Evolutionary conservation across 2,797 vertebrate species (phyloP).

Genomic region (Synaphobranchus kaupii): DNA sequence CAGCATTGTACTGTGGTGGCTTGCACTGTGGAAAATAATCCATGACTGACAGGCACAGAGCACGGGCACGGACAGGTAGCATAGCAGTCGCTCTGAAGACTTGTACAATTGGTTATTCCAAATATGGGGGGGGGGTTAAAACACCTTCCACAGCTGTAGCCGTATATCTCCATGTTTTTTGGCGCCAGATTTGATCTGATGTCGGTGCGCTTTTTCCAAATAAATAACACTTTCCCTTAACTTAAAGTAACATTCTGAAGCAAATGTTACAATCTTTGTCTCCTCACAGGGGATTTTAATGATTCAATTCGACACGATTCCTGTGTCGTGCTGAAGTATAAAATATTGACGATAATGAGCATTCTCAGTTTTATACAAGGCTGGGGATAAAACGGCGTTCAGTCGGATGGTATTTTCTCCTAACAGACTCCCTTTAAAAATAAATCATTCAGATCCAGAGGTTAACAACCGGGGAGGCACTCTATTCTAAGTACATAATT

Average conservation of each 20-base stretch:
- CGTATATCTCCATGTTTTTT: neutral
- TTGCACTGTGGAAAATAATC: neutral
- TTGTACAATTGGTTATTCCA: too few species aligned
- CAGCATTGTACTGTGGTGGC: neutral
- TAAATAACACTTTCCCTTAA: neutral
- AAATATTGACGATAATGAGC: neutral
- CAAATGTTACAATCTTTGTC: neutral
- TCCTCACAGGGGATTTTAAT: neutral
- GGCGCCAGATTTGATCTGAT: neutral
- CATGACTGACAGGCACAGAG: neutral
- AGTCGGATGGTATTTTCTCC: neutral
- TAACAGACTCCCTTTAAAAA: neutral
- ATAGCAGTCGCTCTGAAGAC: neutral
- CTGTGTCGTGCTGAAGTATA: neutral
- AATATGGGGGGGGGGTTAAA: neutral
- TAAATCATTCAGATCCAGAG: constrained; percentile 2
- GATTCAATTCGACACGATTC: neutral
- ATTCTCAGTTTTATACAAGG: neutral
- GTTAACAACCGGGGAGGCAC: neutral
- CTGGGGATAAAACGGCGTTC: neutral
- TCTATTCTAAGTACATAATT: neutral
- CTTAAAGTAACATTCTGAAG: neutral
- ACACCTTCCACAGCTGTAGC: neutral
- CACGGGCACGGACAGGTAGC: neutral
- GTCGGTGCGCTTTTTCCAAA: neutral